phyloP scores from a whole-genome alignment of 2,797 vertebrate genomes.

The Myoxocephalus aenaeus region DNA sequence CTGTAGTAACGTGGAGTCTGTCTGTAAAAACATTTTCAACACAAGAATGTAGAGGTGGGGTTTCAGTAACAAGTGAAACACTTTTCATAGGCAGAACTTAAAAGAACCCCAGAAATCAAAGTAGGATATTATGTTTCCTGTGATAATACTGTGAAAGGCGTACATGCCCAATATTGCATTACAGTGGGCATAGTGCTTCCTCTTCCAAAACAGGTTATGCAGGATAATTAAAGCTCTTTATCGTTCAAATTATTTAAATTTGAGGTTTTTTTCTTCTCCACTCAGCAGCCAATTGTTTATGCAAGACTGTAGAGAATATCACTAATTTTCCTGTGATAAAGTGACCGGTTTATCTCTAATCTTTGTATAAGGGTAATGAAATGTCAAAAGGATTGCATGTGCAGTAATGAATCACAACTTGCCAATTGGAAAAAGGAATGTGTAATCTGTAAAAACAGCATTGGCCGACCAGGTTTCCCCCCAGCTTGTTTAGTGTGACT shows the following conservation, averaged over 20 bases:
- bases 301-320: conserved; percentile 45
- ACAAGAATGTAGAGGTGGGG: background rate
- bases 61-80: background rate
- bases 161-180: background rate
- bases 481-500: conserved; percentile 65
- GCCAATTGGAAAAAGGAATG: background rate
- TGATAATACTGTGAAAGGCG: background rate
- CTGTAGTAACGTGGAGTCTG: background rate
- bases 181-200: background rate
- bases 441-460: background rate
- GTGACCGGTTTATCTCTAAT: conserved; percentile 24
- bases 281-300: conserved; percentile 64
- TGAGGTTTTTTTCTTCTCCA: background rate
- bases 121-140: background rate
- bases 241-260: background rate
- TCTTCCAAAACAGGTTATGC: background rate
- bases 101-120: background rate
- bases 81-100: background rate
- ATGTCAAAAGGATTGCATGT: conserved; percentile 28
- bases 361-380: conserved; percentile 72
- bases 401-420: conserved; percentile 68
- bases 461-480: too few relatives aligned
- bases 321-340: conserved; percentile 72
- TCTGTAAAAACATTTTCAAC: background rate
- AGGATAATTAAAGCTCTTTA: background rate